Conservation (phyloP, 2,888 invertebrate genomes). For the Bibio marci region DNA sequence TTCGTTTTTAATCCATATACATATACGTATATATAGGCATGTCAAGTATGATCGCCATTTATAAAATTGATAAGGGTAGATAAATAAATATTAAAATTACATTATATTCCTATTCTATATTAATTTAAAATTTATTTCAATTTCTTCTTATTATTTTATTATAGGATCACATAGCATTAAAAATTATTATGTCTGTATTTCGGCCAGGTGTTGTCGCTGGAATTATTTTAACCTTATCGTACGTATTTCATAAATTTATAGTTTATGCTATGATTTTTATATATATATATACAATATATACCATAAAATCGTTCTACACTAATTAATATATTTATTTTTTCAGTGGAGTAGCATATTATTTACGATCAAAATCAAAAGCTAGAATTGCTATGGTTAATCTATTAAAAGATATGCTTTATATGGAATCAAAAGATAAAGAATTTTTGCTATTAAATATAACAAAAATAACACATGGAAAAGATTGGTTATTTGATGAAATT, state of each 20-base stretch:
- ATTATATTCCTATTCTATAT: no score
- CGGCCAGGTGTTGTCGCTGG: constrained; percentile 45
- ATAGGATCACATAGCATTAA: no score
- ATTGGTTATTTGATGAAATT: constrained; percentile 15
- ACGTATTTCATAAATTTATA: constrained; percentile 9
- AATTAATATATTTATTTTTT: constrained; percentile 14
- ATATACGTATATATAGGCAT: no score
- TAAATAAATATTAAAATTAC: no score
- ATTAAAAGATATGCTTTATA: constrained; percentile 43
- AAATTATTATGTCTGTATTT: constrained; percentile 17
- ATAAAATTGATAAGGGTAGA: no score
- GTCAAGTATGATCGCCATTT: no score
- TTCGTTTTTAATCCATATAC: no score
- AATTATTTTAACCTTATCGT: constrained; percentile 42
- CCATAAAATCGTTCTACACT: no score
- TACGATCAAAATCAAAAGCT: constrained; percentile 41
- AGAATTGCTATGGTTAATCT: constrained; percentile 41
- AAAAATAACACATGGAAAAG: constrained; percentile 41
- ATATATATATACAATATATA: no score
- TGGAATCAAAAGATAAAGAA: constrained; percentile 53
- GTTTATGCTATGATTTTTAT: constrained; percentile 4
- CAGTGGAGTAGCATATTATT: constrained; percentile 44
- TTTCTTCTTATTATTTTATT: no score
- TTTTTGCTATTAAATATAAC: constrained; percentile 45
- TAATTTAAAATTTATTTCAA: no score